Percentiles rank a stretch among this genome's conserved stretches.
phyloP scores from a whole-genome alignment of 2,797 vertebrate genomes.

The Zenarchopterus dispar region DNA sequence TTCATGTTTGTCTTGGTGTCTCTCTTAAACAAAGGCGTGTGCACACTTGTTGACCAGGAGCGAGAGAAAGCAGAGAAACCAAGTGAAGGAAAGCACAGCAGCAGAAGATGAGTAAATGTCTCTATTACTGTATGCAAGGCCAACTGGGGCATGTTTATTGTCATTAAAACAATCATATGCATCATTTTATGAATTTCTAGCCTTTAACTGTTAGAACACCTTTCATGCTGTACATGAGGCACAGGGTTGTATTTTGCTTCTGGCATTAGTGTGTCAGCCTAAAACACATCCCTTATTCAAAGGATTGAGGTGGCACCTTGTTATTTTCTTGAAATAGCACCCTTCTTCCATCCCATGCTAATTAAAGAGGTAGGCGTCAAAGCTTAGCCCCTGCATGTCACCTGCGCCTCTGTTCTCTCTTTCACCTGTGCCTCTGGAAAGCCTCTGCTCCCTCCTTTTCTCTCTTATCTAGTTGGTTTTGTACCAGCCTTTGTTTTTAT shows the following conservation, averaged over 20 bases:
- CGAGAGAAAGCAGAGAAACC: slow-evolving; percentile 41
- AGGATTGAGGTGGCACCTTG: slow-evolving; percentile 59
- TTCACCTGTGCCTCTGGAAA: slow-evolving; percentile 44
- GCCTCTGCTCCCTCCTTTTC: slow-evolving; percentile 8
- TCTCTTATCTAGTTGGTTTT: slow-evolving; percentile 40
- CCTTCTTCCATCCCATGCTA: slow-evolving; percentile 46
- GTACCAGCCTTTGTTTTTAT: slow-evolving; percentile 45
- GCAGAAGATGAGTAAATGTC: slow-evolving; percentile 10
- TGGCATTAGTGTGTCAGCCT: slow-evolving; percentile 22
- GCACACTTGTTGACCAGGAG: slow-evolving; percentile 53
- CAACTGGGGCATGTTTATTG: slow-evolving; percentile 11
- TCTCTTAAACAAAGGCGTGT: slow-evolving; percentile 71
- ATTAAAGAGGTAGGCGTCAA: slow-evolving; percentile 64
- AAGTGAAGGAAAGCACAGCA: slow-evolving; percentile 29
- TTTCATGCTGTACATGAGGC: slow-evolving; percentile 21
- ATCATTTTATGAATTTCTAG: slow-evolving; percentile 10
- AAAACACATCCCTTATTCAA: slow-evolving; percentile 38
- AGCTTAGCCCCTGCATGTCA: slow-evolving; percentile 47
- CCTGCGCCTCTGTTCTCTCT: slow-evolving; percentile 49
- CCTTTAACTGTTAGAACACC: slow-evolving; percentile 23
- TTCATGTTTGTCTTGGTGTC: slow-evolving; percentile 75
- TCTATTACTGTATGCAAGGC: neutral
- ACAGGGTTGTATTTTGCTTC: slow-evolving; percentile 17
- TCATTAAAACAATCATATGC: slow-evolving; percentile 22
- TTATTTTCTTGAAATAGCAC: slow-evolving; percentile 68